These are phyloP conservation scores for Haliaeetus albicilla DNA, from an alignment of 2,797 vertebrate species.

Conservation along the genomic window DNA sequence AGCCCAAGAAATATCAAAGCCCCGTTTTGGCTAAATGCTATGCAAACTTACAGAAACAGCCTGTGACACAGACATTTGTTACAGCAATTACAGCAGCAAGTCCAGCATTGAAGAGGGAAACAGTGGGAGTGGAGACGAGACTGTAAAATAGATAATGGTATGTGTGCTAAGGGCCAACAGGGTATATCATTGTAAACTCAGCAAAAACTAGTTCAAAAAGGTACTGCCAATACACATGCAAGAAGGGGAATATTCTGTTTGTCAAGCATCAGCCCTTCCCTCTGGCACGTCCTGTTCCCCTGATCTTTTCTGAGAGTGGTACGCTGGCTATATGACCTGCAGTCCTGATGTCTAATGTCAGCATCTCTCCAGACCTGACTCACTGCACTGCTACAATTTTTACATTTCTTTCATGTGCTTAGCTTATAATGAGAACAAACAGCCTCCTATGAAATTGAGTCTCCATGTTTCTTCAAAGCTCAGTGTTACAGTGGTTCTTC, in stretches of 20 bases:
- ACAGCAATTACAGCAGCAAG: not conserved
- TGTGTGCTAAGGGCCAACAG: not conserved
- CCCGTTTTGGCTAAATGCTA: not conserved
- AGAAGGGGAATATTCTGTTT: not conserved
- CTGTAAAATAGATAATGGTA: not conserved
- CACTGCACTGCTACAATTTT: not conserved
- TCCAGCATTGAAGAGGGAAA: not conserved
- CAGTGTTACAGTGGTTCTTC: not conserved
- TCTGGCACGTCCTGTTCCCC: not conserved
- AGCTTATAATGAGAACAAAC: not conserved
- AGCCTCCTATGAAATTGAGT: not conserved
- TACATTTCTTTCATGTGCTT: not conserved
- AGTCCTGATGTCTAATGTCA: not conserved
- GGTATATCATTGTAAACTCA: not conserved
- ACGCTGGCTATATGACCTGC: not conserved
- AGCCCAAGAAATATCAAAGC: not conserved
- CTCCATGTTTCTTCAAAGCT: not conserved
- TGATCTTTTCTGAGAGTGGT: not conserved
- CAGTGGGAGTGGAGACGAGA: not conserved
- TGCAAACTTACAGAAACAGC: not conserved
- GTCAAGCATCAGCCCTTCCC: not conserved
- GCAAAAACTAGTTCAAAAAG: not conserved
- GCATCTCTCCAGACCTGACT: not conserved
- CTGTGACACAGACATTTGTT: not conserved
- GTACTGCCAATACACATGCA: not conserved